These are phyloP conservation scores for Ageneiosus marmoratus DNA, from an alignment of 2,113 vertebrate species.

Conservation along the genomic window DNA sequence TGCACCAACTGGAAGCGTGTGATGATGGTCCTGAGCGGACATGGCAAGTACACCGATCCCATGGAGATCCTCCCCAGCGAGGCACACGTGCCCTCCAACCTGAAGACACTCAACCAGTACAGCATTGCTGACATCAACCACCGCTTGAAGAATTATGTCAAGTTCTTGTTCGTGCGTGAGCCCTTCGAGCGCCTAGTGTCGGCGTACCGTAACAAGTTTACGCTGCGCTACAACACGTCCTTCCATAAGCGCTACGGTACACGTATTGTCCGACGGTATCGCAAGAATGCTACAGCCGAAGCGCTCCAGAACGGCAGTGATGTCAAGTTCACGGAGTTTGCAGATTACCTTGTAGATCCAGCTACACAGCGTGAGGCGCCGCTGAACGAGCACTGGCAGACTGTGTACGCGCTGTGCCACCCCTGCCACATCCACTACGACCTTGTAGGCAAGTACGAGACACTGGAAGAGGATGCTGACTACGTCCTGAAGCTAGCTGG, in stretches of 20 bases:
- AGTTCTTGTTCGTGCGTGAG: constrained; percentile 96
- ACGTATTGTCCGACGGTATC: constrained; percentile 90
- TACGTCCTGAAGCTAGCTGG: constrained; percentile 87
- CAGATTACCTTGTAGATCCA: constrained; percentile 89
- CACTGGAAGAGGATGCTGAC: constrained; percentile 91
- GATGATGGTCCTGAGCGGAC: constrained; percentile 96
- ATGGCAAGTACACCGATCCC: constrained; percentile 91
- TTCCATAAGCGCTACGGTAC: constrained; percentile 98
- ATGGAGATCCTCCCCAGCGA: constrained; percentile 96
- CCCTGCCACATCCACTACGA: constrained; percentile 97
- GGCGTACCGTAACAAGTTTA: constrained; percentile 98
- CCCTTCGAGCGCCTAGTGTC: constrained; percentile 96
- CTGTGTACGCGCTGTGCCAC: constrained; percentile 91
- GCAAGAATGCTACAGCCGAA: constrained; percentile 92
- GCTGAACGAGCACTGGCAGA: constrained; percentile 98
- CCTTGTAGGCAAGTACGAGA: constrained; percentile 96
- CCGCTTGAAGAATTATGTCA: constrained; percentile 96
- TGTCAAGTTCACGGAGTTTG: constrained; percentile 91
- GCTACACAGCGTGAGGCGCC: constrained; percentile 90
- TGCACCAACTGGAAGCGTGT: constrained; percentile 99
- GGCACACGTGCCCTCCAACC: constrained; percentile 90
- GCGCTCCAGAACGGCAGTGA: constrained; percentile 84
- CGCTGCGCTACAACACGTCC: constrained; percentile 96
- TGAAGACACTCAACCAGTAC: constrained; percentile 96
- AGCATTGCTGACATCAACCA: constrained; percentile 96